Percentiles rank a stretch among this genome's conserved stretches.
Evolutionary conservation across 2,113 vertebrate species (phyloP).

Genomic region (Halcyon malimbica): DNA sequence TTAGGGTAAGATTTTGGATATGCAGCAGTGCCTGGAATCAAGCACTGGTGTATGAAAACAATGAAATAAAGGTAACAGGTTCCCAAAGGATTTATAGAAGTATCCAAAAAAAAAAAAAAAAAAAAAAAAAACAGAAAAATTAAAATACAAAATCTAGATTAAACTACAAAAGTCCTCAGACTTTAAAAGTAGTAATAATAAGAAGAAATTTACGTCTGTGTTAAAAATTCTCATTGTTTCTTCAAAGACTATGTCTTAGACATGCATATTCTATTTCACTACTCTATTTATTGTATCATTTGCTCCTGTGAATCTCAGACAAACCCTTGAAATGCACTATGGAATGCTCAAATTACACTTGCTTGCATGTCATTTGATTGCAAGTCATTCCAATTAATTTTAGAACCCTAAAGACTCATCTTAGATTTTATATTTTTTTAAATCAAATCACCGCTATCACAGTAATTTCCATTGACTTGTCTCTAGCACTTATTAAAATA

Average conservation of each 20-base stretch:
- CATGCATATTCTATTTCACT: neutral
- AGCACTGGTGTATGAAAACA: neutral
- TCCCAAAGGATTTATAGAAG: neutral
- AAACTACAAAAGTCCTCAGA: neutral
- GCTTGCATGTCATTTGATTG: neutral
- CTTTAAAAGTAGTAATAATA: neutral
- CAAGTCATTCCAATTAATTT: neutral
- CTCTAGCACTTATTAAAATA: constrained; percentile 4
- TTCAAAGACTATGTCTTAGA: neutral
- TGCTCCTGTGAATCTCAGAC: neutral
- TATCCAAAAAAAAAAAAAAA: neutral
- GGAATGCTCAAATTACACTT: neutral
- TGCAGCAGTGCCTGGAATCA: neutral
- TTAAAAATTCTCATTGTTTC: neutral
- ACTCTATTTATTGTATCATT: neutral
- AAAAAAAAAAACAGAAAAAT: neutral
- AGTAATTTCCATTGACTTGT: neutral
- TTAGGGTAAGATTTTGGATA: neutral
- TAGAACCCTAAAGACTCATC: neutral
- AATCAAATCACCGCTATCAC: neutral
- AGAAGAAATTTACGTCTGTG: neutral
- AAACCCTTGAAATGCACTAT: neutral
- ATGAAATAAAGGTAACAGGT: neutral
- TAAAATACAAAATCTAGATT: neutral
- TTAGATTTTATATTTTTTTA: neutral